Base-by-base conservation (phyloP, 1,140 invertebrate species). In the Venustaconcha ellipsiformis region DNA sequence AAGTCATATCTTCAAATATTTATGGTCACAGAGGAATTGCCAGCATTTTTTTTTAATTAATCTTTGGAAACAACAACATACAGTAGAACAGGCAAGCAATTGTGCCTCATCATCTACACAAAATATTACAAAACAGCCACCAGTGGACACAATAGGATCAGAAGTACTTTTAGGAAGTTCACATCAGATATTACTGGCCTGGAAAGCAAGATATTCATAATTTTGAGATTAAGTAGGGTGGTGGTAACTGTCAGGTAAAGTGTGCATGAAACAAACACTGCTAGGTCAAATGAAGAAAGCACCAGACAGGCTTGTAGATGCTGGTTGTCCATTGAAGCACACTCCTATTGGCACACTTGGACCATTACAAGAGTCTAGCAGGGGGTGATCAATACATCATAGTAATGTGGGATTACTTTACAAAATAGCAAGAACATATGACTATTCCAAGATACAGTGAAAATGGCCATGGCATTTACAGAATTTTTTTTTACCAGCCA, bases 381-480 rank as follows among this genome's bases (percentile, higher is more conserved):
- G 20, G 14, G 73, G 73, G 80, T 0, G 88, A 86, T 70, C 65
- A 74, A 37, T 83, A 83, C 62, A 76, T 88, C 26, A 58, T 88
- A 14, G 84, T 86, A 0, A 59, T 83, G 5, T 66, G 72, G 0
- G 84, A 85, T 70, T 80, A 83, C 71, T 86, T 83, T 26, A 87
- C 84, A 6, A 78, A 80, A 62, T 88, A 74, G 76, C 59, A 57
- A 12, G 84, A 85, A 72, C 76, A 71, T 13, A 80, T 78, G 23
- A 55, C 87, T 26, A 57, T 88, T 20, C 60, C 64, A 77, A 65
- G 84, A 81, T 56, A 78, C 83, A 18, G 58, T 15, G 15, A 88
- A 86, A 5, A 78, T 89, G 13, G 90, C 86, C 12, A 79, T 87
- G 20, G 78, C 76, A 4, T 78, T 91, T 13, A 80, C 90, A 8